Conservation (phyloP, 2,797 vertebrate genomes). For the Sylvilagus floridanus region DNA sequence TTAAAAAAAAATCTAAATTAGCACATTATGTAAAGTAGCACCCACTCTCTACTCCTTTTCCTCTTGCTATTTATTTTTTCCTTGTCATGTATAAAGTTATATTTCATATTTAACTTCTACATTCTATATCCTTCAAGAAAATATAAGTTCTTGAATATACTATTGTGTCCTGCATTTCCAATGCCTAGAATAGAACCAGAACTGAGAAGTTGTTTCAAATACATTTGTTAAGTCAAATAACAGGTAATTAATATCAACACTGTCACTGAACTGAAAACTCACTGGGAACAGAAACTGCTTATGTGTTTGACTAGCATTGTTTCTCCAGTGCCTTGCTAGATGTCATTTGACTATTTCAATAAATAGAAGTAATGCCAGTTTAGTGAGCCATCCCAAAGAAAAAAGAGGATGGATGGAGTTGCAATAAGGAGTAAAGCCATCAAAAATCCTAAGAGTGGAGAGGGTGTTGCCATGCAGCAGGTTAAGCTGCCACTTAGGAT, state of each 20-base stretch:
- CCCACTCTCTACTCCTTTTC: not conserved
- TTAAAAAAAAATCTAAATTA: conserved; percentile 14
- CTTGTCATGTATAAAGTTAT: not conserved
- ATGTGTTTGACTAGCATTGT: not conserved
- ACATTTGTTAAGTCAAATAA: conserved; percentile 18
- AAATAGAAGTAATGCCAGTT: not conserved
- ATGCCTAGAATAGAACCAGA: not conserved
- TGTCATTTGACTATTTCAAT: not conserved
- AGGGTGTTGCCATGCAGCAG: too few species aligned
- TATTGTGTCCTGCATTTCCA: not conserved
- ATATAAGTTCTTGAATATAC: not conserved
- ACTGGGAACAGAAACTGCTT: not conserved
- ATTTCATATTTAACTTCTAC: not conserved
- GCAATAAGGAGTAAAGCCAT: not conserved
- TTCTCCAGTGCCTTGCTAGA: not conserved
- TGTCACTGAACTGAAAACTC: not conserved
- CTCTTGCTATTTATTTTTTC: not conserved
- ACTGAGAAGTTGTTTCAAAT: not conserved
- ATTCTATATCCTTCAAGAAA: not conserved
- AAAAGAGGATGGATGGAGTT: not conserved
- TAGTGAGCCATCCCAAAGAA: not conserved
- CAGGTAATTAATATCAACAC: not conserved
- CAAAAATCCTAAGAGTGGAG: too few species aligned
- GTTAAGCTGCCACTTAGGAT: too few species aligned
- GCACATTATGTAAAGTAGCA: conserved; percentile 30